Evolutionary conservation across 2,113 vertebrate species (phyloP).

Genomic region (Cyanoliseus patagonus): DNA sequence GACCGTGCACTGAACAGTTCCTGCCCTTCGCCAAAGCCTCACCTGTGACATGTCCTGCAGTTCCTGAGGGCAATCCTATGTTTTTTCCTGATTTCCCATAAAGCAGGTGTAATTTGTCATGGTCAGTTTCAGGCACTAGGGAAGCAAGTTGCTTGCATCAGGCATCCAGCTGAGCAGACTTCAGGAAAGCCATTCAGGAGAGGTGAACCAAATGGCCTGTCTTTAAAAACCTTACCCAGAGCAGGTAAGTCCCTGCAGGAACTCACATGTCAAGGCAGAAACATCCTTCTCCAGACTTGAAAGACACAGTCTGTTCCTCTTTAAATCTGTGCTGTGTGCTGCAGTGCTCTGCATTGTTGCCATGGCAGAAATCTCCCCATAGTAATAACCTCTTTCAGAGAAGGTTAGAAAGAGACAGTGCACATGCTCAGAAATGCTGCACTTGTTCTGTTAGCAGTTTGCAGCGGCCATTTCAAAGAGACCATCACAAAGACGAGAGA

Average conservation of each 20-base stretch:
- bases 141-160: neutral
- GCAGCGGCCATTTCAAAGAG: conserved; percentile 74
- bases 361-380: conserved; percentile 73
- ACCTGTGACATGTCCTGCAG: neutral
- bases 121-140: neutral
- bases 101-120: neutral
- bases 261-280: neutral
- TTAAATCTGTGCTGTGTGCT: conserved; percentile 49
- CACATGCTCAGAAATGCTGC: conserved; percentile 72
- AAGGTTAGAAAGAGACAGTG: conserved; percentile 66
- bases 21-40: neutral
- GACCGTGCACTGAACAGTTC: neutral
- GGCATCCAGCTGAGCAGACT: neutral
- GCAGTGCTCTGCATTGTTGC: conserved; percentile 69
- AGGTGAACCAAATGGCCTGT: neutral
- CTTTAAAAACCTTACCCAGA: neutral
- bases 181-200: neutral
- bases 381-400: conserved; percentile 70
- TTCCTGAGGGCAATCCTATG: neutral
- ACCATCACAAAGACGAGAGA: conserved; percentile 61
- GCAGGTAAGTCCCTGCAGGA: neutral
- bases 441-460: conserved; percentile 54
- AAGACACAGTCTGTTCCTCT: conserved; percentile 25
- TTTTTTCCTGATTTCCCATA: neutral
- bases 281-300: neutral